Percentiles rank a stretch among this genome's conserved stretches.
Conservation (phyloP, 2,888 invertebrate species). For the Cabera pusaria region DNA sequence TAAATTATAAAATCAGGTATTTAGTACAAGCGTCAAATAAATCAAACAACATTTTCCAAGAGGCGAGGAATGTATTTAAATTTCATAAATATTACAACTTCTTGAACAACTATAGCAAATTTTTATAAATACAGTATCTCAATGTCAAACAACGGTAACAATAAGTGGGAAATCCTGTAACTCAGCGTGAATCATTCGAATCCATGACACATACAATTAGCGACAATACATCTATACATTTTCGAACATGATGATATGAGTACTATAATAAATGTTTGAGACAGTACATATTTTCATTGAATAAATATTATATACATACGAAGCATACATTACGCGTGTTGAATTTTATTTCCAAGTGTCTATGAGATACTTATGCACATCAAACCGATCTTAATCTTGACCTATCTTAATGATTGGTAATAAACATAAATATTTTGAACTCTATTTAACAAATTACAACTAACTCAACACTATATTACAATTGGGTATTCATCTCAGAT, state of each 20-base stretch:
- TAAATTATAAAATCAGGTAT: too few relatives aligned
- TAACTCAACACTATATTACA: conserved; percentile 49
- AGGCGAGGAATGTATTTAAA: conserved; percentile 43
- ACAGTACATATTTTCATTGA: too few relatives aligned
- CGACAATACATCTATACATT: too few relatives aligned
- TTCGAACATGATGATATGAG: too few relatives aligned
- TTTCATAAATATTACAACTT: conserved; percentile 26
- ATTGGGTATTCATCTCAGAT: conserved; percentile 23
- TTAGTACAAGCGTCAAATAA: too few relatives aligned
- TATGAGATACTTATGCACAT: too few relatives aligned
- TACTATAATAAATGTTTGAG: too few relatives aligned
- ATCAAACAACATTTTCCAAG: conserved; percentile 15
- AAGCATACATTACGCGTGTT: background rate
- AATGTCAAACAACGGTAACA: too few relatives aligned
- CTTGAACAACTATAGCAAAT: conserved; percentile 5
- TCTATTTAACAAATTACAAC: conserved; percentile 42
- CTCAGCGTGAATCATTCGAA: background rate
- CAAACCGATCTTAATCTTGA: conserved; percentile 10
- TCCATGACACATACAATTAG: too few relatives aligned
- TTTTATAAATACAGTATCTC: too few relatives aligned
- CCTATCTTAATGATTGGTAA: conserved; percentile 29
- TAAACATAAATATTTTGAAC: conserved; percentile 43
- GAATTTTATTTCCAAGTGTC: conserved; percentile 1
- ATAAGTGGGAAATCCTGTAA: too few relatives aligned
- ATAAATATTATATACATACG: background rate